Evolutionary conservation across 1,140 invertebrate genomes (phyloP).

Genomic region (Philaenus spumarius): DNA sequence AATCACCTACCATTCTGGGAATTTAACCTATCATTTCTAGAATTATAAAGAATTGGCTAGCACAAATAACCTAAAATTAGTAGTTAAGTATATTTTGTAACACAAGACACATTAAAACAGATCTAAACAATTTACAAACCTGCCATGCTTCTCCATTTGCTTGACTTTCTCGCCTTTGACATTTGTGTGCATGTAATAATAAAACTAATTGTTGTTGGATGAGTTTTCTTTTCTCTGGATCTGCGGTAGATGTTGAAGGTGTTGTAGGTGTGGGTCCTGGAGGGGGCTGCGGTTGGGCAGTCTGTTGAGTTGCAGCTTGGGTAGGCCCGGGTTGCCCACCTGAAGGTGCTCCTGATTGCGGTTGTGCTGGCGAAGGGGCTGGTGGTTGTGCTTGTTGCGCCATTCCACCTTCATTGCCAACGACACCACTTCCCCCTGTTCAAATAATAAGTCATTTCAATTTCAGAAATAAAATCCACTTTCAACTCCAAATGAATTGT

Average conservation of each 20-base stretch:
- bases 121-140: too few species aligned
- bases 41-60: not conserved
- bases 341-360: constrained; percentile 57
- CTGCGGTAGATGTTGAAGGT: constrained; percentile 53
- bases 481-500: too few species aligned
- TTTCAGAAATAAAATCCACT: too few species aligned
- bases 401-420: constrained; percentile 49
- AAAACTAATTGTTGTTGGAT: constrained; percentile 98
- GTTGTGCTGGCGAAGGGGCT: constrained; percentile 61
- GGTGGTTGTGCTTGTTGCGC: constrained; percentile 59
- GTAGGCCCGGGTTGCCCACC: constrained; percentile 45
- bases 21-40: too few species aligned
- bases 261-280: not conserved
- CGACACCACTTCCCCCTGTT: constrained; percentile 32
- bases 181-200: constrained; percentile 96
- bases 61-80: not conserved
- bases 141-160: constrained; percentile 60
- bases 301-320: constrained; percentile 38
- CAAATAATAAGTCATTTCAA: too few species aligned
- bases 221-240: constrained; percentile 96
- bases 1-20: too few species aligned
- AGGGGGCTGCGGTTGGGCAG: constrained; percentile 29
- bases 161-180: constrained; percentile 83
- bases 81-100: not conserved
- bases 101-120: not conserved